Evolutionary conservation across 2,113 vertebrate species (phyloP), one percentile per base, ranked within the genome.

Genomic region (Cyprinodon tularosa): DNA sequence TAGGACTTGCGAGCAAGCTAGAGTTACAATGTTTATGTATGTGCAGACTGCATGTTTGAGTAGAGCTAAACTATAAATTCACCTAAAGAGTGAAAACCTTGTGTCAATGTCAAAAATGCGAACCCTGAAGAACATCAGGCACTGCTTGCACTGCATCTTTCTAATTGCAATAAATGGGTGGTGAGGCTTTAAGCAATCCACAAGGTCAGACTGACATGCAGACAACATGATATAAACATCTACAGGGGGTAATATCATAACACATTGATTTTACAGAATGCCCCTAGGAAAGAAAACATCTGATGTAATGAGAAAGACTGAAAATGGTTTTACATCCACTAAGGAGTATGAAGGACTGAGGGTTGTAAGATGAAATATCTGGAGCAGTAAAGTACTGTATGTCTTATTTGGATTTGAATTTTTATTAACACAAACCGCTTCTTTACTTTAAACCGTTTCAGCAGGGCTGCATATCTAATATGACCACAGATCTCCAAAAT

Each of bases 1-100:
- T 76, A 40, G 76, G 61, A 81, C 53, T 66, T 59, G 42, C 44
- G 2, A 29, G 62, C 50, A 20, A 20, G 50, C 7, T 7, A 57
- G 50, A 8, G 15, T 14, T 80, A 72, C 38, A 63, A 36, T 72
- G 62, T 62, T 80, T 50, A 82, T 75, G 12, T 57, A 75, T 73
- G 60, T 76, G 47, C 66, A 83, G 44, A 61, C 50, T 71, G 44
- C 72, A 48, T 4, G 36, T 67, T 29, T 69, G 5, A 36, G 40
- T 62, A 74, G 45, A 79, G 65, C 20, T 3, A 61, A 68, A 40
- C 60, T 45, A 29, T 59, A 42, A 47, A 66, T 72, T 71, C 62
- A 36, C 14, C 65, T 66, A 64, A 1, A n/a, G 10, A 13, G 38
- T 0, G 47, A 65, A 72, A 64, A 65, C 2, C 4, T 45, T 76